These are phyloP conservation scores for Hippolais icterina DNA, from an alignment of 2,113 vertebrate genomes.

Conservation along the genomic window DNA sequence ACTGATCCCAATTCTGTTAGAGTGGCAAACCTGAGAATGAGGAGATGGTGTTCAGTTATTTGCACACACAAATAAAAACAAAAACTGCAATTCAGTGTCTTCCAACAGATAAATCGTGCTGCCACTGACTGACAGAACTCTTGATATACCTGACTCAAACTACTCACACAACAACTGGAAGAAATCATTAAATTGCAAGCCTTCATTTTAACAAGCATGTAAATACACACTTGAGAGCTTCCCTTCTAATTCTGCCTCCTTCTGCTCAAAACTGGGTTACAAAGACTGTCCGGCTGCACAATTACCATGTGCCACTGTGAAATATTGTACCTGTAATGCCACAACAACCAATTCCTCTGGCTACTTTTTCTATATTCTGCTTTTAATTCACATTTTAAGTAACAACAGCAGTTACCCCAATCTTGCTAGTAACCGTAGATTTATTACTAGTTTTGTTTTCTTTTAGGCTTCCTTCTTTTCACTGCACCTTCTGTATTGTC, in stretches of 20 bases:
- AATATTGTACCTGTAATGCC: neutral
- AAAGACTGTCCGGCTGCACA: neutral
- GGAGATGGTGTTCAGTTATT: neutral
- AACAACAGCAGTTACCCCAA: neutral
- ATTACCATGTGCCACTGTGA: neutral
- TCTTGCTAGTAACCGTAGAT: neutral
- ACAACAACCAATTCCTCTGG: neutral
- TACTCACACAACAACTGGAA: neutral
- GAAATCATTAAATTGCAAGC: neutral
- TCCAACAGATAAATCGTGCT: constrained; percentile 35
- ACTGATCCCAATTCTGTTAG: neutral
- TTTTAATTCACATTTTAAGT: neutral
- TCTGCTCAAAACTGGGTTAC: neutral
- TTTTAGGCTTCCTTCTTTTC: neutral
- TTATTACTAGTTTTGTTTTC: neutral
- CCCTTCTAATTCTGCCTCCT: neutral
- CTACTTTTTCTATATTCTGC: neutral
- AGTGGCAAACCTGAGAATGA: neutral
- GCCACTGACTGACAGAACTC: constrained; percentile 32
- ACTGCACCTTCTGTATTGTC: neutral
- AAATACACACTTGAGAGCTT: neutral
- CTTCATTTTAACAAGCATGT: neutral
- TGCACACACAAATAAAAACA: neutral
- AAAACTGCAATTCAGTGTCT: neutral
- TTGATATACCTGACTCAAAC: neutral